Conservation (phyloP, 2,888 invertebrate species). For the Hypsopygia costalis region DNA sequence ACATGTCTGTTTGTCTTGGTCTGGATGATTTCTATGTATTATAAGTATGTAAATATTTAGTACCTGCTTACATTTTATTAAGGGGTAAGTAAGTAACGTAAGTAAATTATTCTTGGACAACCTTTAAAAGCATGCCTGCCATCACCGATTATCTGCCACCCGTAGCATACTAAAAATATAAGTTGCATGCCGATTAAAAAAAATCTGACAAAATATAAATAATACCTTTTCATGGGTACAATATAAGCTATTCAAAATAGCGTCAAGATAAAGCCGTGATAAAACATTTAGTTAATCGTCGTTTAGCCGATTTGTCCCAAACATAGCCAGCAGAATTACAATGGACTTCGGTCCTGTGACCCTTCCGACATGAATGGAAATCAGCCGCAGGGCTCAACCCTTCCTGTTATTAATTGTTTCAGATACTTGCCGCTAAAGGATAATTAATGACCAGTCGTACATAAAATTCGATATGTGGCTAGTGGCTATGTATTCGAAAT, state of each 20-base stretch:
- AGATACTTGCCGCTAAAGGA: slow-evolving; percentile 2
- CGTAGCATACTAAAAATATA: too few relatives aligned
- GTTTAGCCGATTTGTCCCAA: slow-evolving; percentile 1
- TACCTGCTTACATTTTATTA: too few relatives aligned
- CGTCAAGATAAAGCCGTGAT: slow-evolving; percentile 2
- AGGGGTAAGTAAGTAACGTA: too few relatives aligned
- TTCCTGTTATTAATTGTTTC: slow-evolving; percentile 9
- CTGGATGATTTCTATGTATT: too few relatives aligned
- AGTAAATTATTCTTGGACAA: too few relatives aligned
- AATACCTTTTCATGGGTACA: neutral
- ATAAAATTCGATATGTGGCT: neutral
- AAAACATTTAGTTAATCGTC: slow-evolving; percentile 9
- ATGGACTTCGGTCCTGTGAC: neutral
- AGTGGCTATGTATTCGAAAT: too few relatives aligned
- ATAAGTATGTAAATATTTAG: too few relatives aligned
- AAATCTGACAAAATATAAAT: too few relatives aligned
- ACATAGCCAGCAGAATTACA: slow-evolving; percentile 4
- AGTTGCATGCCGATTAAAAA: too few relatives aligned
- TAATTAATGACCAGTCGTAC: slow-evolving; percentile 3
- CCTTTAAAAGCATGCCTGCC: too few relatives aligned
- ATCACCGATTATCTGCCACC: too few relatives aligned
- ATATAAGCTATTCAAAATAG: neutral
- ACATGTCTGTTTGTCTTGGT: too few relatives aligned
- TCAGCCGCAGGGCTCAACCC: slow-evolving; percentile 7
- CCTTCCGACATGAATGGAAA: slow-evolving; percentile 5